phyloP scores from a whole-genome alignment of 2,797 vertebrate genomes.

The Eulemur rubriventer region DNA sequence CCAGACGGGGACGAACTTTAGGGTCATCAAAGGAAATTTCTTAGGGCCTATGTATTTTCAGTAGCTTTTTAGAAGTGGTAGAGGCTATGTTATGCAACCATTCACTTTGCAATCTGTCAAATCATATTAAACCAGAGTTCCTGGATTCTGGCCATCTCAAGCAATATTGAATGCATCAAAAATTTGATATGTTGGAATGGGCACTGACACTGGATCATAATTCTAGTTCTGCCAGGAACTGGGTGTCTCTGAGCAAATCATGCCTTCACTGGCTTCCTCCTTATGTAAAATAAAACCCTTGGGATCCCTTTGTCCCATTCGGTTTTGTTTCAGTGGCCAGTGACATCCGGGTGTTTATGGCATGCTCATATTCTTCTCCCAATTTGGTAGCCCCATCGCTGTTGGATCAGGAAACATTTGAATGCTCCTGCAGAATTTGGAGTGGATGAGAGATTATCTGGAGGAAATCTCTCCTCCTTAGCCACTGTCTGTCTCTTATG shows the following conservation, averaged over 20 bases:
- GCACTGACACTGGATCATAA: neutral
- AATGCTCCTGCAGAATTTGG: neutral
- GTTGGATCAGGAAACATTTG: neutral
- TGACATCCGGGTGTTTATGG: neutral
- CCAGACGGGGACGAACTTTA: neutral
- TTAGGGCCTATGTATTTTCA: conserved; percentile 3
- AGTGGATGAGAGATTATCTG: neutral
- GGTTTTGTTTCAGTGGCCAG: neutral
- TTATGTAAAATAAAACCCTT: neutral
- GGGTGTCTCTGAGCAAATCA: neutral
- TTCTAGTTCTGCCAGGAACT: neutral
- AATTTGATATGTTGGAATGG: neutral
- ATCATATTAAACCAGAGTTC: neutral
- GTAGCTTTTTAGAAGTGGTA: neutral
- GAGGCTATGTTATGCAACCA: neutral
- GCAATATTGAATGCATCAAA: neutral
- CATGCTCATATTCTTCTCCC: neutral
- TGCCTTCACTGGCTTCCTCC: neutral
- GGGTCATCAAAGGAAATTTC: neutral
- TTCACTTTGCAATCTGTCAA: conserved; percentile 25
- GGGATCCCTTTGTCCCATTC: neutral
- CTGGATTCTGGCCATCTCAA: conserved; percentile 44
- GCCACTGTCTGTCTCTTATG: neutral
- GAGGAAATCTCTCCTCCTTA: neutral
- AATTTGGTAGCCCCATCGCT: neutral